These are phyloP conservation scores for Brachyptera putata DNA, from an alignment of 2,888 invertebrate species.

Conservation along the genomic window DNA sequence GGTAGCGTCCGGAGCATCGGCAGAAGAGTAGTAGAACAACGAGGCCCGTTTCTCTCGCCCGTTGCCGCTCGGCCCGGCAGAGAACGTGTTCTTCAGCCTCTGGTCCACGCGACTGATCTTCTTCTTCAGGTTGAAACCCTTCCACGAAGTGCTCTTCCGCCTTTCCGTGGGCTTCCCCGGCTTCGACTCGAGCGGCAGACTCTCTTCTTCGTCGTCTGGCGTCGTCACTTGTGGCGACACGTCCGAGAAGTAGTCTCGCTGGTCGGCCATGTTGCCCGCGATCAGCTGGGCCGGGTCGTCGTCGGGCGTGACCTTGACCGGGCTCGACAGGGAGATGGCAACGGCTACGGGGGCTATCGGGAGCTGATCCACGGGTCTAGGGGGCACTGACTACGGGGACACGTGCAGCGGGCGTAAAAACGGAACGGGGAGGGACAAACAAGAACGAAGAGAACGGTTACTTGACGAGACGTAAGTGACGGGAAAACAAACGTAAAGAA, in stretches of 20 bases:
- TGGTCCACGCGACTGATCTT: constrained; percentile 76
- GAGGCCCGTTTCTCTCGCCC: constrained; percentile 9
- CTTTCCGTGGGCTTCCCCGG: constrained; percentile 19
- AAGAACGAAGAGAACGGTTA: constrained; percentile 24
- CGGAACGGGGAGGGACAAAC: constrained; percentile 21
- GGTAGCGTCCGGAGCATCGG: constrained; percentile 40
- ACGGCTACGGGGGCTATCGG: constrained; percentile 29
- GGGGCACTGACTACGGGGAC: constrained; percentile 21
- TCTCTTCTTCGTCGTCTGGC: constrained; percentile 36
- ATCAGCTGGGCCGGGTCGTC: constrained; percentile 3
- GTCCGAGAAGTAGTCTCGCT: constrained; percentile 20
- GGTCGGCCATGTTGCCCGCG: constrained; percentile 4
- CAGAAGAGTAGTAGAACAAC: constrained; percentile 22
- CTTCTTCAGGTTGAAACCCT: constrained; percentile 74
- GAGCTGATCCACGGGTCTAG: constrained; percentile 28
- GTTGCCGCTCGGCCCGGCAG: constrained; percentile 29
- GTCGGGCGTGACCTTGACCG: constrained; percentile 23
- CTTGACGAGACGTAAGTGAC: constrained; percentile 8
- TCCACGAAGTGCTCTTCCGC: constrained; percentile 52
- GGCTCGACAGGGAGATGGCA: constrained; percentile 31
- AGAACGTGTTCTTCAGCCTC: constrained; percentile 64
- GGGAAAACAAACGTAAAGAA: not conserved
- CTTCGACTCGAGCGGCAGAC: constrained; percentile 19
- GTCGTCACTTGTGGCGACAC: constrained; percentile 23
- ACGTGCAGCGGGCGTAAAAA: constrained; percentile 25